phyloP scores from a whole-genome alignment of 1,140 invertebrate species.

The Zaprionus taronus region DNA sequence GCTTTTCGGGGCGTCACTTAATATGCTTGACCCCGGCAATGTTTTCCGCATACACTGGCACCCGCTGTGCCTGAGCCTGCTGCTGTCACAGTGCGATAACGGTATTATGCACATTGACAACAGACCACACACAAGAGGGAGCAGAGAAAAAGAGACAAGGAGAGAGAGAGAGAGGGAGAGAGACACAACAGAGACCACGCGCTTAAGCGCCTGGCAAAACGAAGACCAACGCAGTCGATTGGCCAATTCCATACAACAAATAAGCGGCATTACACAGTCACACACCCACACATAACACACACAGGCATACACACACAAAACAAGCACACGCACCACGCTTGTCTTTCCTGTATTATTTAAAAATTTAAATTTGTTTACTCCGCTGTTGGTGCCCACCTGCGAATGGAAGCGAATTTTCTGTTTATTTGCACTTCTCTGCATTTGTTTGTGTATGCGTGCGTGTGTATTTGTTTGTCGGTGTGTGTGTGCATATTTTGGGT shows the following conservation, averaged over 20 bases:
- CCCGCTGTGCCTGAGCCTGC: conserved; percentile 34
- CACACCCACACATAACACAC: not conserved
- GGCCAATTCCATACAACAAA: conserved; percentile 51
- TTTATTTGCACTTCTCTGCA: conserved; percentile 46
- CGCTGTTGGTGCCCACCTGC: conserved; percentile 4
- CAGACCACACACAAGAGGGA: conserved; percentile 33
- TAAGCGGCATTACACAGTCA: conserved; percentile 31
- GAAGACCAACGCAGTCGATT: conserved; percentile 27
- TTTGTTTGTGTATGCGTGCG: conserved; percentile 34
- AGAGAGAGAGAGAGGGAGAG: not conserved
- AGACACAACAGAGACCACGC: not conserved
- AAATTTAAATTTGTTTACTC: conserved; percentile 23
- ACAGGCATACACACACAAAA: not conserved
- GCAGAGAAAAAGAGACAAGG: not conserved
- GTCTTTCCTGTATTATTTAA: conserved; percentile 14
- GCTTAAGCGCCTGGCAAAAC: conserved; percentile 2
- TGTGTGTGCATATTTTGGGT: not conserved
- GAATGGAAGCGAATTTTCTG: conserved; percentile 2
- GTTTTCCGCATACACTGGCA: conserved; percentile 24
- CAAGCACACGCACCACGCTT: not conserved
- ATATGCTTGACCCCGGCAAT: conserved; percentile 60
- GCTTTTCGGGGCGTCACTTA: conserved; percentile 50
- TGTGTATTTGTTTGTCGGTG: not conserved
- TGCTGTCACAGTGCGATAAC: conserved; percentile 74
- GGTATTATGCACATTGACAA: conserved; percentile 80